Evolutionary conservation across 1,140 invertebrate species (phyloP).

Genomic region (Colletes gigas): DNA sequence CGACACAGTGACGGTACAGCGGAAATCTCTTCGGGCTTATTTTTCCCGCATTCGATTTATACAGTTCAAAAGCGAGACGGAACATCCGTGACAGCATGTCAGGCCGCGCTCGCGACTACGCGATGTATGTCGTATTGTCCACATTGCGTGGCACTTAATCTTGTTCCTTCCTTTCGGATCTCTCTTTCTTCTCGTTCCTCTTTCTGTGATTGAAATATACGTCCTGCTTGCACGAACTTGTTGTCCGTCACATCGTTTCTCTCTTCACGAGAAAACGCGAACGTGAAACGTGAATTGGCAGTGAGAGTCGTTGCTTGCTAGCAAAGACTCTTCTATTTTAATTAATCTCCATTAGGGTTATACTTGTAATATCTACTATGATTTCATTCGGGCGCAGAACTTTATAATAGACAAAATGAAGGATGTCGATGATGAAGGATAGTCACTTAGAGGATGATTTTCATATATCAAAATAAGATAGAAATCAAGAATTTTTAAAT

Average conservation of each 20-base stretch:
- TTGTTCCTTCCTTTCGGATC: conserved; percentile 47
- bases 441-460: too few relatives aligned
- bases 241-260: conserved; percentile 26
- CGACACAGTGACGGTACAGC: background rate
- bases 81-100: conserved; percentile 50
- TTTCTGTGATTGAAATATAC: conserved; percentile 12
- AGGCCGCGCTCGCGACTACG: conserved; percentile 32
- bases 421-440: too few relatives aligned
- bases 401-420: too few relatives aligned
- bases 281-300: background rate
- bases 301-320: background rate
- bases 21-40: conserved; percentile 34
- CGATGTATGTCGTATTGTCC: conserved; percentile 65
- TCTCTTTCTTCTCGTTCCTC: conserved; percentile 1
- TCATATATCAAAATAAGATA: too few relatives aligned
- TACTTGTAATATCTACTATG: too few relatives aligned
- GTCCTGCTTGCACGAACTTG: conserved; percentile 47
- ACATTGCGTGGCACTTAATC: conserved; percentile 60
- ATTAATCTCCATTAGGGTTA: too few relatives aligned
- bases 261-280: background rate
- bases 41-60: conserved; percentile 61
- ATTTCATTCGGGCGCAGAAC: too few relatives aligned
- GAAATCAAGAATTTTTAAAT: too few relatives aligned
- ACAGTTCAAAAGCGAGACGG: conserved; percentile 45
- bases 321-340: too few relatives aligned